Percentiles rank a stretch among this genome's conserved stretches.
Evolutionary conservation across 2,113 vertebrate genomes (phyloP).

Genomic region (Papio anubis): DNA sequence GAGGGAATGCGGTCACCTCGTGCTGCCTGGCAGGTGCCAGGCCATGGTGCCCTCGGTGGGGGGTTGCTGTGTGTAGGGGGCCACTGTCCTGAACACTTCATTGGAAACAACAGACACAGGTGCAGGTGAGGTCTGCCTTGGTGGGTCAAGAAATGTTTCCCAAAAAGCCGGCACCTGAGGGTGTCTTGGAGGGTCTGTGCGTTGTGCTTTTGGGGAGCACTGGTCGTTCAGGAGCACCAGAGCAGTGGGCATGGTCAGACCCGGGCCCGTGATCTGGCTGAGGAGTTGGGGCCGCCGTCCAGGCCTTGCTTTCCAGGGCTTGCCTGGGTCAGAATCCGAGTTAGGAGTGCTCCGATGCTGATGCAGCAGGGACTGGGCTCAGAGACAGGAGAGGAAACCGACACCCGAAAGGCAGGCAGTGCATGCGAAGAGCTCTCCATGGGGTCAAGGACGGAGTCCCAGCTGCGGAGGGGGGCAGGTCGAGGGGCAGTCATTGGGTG

Average conservation of each 20-base stretch:
- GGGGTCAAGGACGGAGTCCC: neutral
- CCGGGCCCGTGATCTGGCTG: neutral
- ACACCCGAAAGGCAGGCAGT: neutral
- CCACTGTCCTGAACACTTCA: accelerated
- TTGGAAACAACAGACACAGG: accelerated
- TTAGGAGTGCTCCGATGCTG: too few relatives aligned
- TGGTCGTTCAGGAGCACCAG: neutral
- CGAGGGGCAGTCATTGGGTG: too few relatives aligned
- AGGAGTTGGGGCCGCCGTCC: neutral
- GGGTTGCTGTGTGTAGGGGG: accelerated
- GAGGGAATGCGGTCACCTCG: neutral
- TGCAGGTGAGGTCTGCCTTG: neutral
- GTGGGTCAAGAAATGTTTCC: neutral
- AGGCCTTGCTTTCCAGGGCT: neutral
- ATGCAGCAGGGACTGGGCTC: neutral
- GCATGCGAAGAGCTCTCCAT: neutral
- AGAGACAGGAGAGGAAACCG: neutral
- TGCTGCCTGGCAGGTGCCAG: neutral
- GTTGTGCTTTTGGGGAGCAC: accelerated
- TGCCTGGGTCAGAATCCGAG: neutral
- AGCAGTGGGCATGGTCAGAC: too few relatives aligned
- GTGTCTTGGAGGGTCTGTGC: accelerated
- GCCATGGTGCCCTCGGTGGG: accelerated
- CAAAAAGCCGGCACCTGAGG: accelerated
- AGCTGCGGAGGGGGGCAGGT: neutral